These are phyloP conservation scores for Drosophila austrosaltans DNA, from an alignment of 2,888 invertebrate genomes.

Conservation along the genomic window DNA sequence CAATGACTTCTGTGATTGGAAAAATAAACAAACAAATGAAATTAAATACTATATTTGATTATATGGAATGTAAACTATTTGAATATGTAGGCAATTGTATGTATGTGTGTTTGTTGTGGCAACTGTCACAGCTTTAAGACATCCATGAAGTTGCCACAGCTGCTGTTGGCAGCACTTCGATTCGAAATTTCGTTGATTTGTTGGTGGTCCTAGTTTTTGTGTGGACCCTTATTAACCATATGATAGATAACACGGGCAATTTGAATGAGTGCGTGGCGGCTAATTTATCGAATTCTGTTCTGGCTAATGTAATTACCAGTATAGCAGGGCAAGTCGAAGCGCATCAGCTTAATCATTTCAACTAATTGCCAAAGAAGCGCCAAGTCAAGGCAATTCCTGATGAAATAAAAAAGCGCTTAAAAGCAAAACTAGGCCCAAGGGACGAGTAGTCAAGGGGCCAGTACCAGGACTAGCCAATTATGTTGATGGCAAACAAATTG, in stretches of 20 bases:
- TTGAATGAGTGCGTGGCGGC: constrained; percentile 76
- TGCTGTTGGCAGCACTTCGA: constrained; percentile 52
- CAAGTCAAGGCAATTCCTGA: constrained; percentile 37
- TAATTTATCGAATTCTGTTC: constrained; percentile 62
- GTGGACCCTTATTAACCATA: constrained; percentile 43
- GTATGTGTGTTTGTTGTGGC: constrained; percentile 13
- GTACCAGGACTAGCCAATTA: constrained; percentile 75
- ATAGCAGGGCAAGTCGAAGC: constrained; percentile 51
- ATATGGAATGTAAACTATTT: constrained; percentile 41
- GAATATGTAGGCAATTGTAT: constrained; percentile 31
- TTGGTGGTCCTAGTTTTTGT: constrained; percentile 35
- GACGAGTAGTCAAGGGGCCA: constrained; percentile 33
- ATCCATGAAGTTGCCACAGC: constrained; percentile 51
- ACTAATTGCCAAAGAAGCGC: constrained; percentile 70
- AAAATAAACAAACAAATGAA: constrained; percentile 45
- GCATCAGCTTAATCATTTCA: constrained; percentile 80
- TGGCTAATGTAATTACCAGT: constrained; percentile 80
- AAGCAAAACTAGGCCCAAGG: constrained; percentile 68
- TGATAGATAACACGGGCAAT: constrained; percentile 73
- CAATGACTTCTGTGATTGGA: constrained; percentile 43
- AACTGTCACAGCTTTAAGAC: constrained; percentile 41
- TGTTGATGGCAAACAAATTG: constrained; percentile 83
- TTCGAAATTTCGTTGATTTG: constrained; percentile 33
- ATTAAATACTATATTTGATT: constrained; percentile 51
- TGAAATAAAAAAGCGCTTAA: constrained; percentile 74